Evolutionary conservation across 2,797 vertebrate species (phyloP).

Genomic region (Pelobates cultripes): DNA sequence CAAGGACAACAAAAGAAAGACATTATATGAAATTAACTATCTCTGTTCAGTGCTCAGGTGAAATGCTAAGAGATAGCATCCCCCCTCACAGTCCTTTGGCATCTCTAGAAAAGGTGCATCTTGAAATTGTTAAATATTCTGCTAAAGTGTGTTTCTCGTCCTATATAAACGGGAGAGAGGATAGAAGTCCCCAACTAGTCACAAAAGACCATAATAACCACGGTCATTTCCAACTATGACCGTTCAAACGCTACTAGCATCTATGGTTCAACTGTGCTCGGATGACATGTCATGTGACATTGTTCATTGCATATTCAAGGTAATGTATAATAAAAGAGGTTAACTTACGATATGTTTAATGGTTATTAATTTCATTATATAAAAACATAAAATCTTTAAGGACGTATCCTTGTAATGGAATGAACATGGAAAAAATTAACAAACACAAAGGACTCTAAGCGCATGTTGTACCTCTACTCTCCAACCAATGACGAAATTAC

Average conservation of each 20-base stretch:
- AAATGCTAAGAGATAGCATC: slow-evolving; percentile 32
- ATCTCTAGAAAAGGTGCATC: slow-evolving; percentile 21
- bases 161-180: background rate
- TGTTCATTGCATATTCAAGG: slow-evolving; percentile 32
- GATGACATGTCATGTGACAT: slow-evolving; percentile 10
- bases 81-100: slow-evolving; percentile 21
- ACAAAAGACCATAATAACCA: background rate
- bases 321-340: slow-evolving; percentile 6
- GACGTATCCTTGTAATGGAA: slow-evolving; percentile 17
- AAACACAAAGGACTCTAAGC: background rate
- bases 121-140: background rate
- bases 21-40: background rate
- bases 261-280: background rate
- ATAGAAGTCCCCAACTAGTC: too few relatives aligned
- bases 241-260: background rate
- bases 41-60: background rate
- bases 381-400: background rate
- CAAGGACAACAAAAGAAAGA: background rate
- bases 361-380: background rate
- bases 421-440: background rate
- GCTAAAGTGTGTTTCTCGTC: background rate
- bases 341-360: slow-evolving; percentile 11
- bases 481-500: background rate
- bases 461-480: background rate
- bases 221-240: background rate